Conservation (phyloP, 1,140 invertebrate genomes). For the Microplitis mediator region DNA sequence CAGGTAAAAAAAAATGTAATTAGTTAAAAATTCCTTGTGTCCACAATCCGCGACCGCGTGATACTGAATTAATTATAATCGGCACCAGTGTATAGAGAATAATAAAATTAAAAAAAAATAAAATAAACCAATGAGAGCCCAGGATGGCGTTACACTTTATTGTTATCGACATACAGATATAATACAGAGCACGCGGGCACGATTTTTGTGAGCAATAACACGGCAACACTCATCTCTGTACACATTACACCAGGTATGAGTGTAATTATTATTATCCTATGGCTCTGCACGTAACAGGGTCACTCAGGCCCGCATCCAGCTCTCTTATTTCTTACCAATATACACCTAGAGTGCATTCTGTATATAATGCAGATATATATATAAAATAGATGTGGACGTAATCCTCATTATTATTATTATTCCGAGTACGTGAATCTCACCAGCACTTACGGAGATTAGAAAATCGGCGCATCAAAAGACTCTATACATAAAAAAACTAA, state of each 20-base stretch:
- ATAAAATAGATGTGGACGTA: not conserved
- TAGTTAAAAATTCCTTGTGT: conserved; percentile 31
- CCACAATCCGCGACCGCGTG: conserved; percentile 32
- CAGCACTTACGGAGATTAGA: not conserved
- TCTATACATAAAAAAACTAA: not conserved
- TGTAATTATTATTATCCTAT: conserved; percentile 9
- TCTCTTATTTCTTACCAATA: not conserved
- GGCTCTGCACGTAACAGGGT: conserved; percentile 23
- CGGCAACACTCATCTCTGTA: no score
- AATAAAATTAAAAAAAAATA: not conserved
- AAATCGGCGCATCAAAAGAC: conserved; percentile 15
- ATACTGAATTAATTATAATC: conserved; percentile 34
- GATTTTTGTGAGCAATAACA: not conserved
- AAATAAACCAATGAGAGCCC: conserved; percentile 3
- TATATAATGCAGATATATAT: not conserved
- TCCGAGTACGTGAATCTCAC: conserved; percentile 5
- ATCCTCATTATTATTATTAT: not conserved
- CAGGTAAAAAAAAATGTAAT: conserved; percentile 26
- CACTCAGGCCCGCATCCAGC: conserved; percentile 17
- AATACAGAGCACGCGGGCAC: not conserved
- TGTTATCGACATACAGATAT: conserved; percentile 1
- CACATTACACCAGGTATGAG: not conserved
- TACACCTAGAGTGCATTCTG: not conserved
- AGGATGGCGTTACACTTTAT: conserved; percentile 12
- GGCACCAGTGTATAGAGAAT: not conserved